Conservation (phyloP, 2,797 vertebrate genomes). For the Gadopsis marmoratus region DNA sequence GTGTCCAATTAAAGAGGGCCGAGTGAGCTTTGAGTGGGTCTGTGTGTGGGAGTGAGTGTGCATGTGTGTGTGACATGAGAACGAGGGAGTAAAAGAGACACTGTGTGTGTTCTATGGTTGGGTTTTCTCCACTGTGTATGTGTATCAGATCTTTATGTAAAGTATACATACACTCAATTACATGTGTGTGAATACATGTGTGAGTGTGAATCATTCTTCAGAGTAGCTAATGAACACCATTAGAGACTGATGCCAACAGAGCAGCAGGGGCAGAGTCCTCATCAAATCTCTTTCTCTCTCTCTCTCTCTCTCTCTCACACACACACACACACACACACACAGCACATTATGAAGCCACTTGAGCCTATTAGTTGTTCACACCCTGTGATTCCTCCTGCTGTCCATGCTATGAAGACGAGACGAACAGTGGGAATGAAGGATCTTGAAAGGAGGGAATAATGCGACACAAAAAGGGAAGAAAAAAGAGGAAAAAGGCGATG, state of each 20-base stretch:
- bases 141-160: slow-evolving; percentile 4
- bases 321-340: slow-evolving; percentile 24
- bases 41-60: slow-evolving; percentile 73
- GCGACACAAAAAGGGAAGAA: slow-evolving; percentile 26
- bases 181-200: slow-evolving; percentile 39
- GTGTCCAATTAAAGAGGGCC: slow-evolving; percentile 98
- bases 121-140: slow-evolving; percentile 13
- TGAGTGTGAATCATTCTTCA: slow-evolving; percentile 79
- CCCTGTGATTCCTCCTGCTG: slow-evolving; percentile 57
- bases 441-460: slow-evolving; percentile 12
- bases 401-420: slow-evolving; percentile 32
- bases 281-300: slow-evolving; percentile 55
- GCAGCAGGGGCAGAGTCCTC: slow-evolving; percentile 63
- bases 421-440: slow-evolving; percentile 31
- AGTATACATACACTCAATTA: slow-evolving; percentile 14
- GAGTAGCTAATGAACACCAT: slow-evolving; percentile 81
- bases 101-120: background rate
- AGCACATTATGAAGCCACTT: slow-evolving; percentile 55
- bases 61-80: slow-evolving; percentile 61
- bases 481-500: slow-evolving; percentile 31
- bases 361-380: slow-evolving; percentile 72
- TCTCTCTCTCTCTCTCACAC: too few relatives aligned
- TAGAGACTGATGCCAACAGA: slow-evolving; percentile 73
- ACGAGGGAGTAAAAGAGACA: slow-evolving; percentile 31
- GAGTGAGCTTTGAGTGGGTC: slow-evolving; percentile 84